phyloP scores from a whole-genome alignment of 2,888 invertebrate genomes.

The Rhogogaster chlorosoma region DNA sequence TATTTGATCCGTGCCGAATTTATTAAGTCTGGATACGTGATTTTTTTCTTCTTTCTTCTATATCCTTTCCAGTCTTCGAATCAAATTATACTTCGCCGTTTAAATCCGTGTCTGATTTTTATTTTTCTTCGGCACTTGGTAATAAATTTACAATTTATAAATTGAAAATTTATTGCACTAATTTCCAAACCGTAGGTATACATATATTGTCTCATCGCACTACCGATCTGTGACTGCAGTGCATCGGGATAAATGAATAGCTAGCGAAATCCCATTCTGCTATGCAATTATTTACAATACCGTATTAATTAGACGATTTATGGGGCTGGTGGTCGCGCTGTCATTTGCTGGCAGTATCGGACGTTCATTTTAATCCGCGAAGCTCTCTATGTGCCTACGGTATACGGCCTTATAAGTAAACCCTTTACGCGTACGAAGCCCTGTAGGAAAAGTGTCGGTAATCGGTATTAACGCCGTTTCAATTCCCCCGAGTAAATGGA shows the following conservation, averaged over 20 bases:
- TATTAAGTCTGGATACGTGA: neutral
- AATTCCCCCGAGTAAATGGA: neutral
- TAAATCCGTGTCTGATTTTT: neutral
- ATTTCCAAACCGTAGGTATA: neutral
- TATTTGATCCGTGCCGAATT: slow-evolving; percentile 13
- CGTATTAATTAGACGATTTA: slow-evolving; percentile 24
- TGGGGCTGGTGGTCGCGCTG: neutral
- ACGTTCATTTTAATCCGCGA: slow-evolving; percentile 9
- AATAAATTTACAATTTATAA: too few species aligned
- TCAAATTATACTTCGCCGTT: too few species aligned
- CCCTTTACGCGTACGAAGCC: neutral
- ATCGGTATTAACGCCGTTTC: neutral
- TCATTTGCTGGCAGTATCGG: neutral
- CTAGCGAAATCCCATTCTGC: neutral
- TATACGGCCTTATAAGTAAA: neutral
- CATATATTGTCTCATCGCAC: neutral
- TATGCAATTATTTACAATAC: slow-evolving; percentile 34
- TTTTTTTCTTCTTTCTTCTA: neutral
- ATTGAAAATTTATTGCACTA: too few species aligned
- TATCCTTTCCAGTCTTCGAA: too few species aligned
- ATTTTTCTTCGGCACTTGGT: neutral
- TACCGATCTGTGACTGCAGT: too few species aligned
- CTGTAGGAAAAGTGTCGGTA: neutral
- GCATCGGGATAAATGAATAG: neutral
- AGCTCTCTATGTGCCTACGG: neutral